phyloP scores from a whole-genome alignment of 1,140 invertebrate species.

The Sogatella furcifera region DNA sequence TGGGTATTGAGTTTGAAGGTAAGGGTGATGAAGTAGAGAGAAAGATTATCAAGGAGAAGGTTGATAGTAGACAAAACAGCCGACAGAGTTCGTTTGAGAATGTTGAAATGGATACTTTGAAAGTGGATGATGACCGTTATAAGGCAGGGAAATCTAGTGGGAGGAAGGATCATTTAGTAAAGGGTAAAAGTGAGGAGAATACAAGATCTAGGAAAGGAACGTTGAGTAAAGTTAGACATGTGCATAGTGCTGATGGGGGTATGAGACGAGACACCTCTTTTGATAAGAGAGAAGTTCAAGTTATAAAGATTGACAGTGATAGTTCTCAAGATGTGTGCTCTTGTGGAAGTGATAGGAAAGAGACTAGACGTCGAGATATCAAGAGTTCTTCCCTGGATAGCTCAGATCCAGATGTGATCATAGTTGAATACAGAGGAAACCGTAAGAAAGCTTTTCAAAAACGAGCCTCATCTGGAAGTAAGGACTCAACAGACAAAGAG shows the following conservation, averaged over 20 bases:
- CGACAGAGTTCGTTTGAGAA: constrained; percentile 6
- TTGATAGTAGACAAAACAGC: background rate
- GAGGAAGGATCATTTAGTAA: constrained; percentile 19
- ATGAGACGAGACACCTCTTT: constrained; percentile 19
- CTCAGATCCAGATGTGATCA: constrained; percentile 24
- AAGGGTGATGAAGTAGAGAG: background rate
- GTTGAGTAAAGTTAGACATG: constrained; percentile 18
- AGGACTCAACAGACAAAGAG: constrained; percentile 18
- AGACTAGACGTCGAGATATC: constrained; percentile 3
- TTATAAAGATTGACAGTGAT: constrained; percentile 25
- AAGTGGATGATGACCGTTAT: background rate
- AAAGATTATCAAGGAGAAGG: background rate
- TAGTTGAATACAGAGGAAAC: constrained; percentile 27
- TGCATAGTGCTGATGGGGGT: constrained; percentile 23
- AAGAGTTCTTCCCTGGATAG: constrained; percentile 22
- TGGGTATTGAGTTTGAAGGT: background rate
- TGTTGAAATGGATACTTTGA: constrained; percentile 9
- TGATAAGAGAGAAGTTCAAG: constrained; percentile 21
- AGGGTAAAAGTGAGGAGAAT: constrained; percentile 20
- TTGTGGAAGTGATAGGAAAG: constrained; percentile 19
- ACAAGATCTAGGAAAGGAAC: constrained; percentile 17
- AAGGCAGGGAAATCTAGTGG: background rate
- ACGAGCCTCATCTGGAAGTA: constrained; percentile 25
- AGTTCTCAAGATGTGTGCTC: constrained; percentile 18
- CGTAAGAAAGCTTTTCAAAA: constrained; percentile 24